Percentiles rank a stretch among this genome's conserved stretches.
These are phyloP conservation scores for Trichogramma dendrolimi DNA, from an alignment of 2,888 invertebrate genomes.

Conservation along the genomic window DNA sequence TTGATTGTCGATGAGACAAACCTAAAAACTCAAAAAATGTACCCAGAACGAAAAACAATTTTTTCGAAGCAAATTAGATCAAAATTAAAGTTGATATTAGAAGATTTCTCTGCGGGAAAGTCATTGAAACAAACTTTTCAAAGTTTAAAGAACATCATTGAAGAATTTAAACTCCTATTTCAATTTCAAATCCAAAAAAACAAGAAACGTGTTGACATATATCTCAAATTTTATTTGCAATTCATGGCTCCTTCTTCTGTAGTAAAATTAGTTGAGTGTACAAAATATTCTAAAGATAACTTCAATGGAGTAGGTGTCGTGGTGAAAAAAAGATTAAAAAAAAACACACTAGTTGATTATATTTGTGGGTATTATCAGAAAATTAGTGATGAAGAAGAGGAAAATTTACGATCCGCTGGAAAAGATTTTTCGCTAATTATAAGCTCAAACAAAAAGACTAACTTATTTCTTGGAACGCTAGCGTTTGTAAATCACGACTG, in stretches of 20 bases:
- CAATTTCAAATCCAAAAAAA: background rate
- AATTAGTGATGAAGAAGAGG: background rate
- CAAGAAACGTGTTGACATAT: background rate
- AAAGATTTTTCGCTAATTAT: too few species aligned
- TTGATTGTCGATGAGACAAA: background rate
- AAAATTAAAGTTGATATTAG: background rate
- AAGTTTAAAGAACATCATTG: background rate
- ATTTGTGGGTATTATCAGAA: background rate
- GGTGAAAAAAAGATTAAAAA: background rate
- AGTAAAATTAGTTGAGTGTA: background rate
- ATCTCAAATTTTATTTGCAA: background rate
- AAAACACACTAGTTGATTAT: background rate
- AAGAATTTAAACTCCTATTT: background rate
- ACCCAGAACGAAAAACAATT: background rate
- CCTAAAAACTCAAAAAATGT: background rate
- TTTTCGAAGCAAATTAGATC: background rate
- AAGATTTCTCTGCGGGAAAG: background rate
- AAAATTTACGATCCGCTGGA: too few species aligned
- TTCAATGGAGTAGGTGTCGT: background rate
- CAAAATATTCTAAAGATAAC: background rate
- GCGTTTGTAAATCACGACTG: too few species aligned
- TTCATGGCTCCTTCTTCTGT: background rate
- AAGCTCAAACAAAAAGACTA: too few species aligned
- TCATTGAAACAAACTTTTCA: background rate
- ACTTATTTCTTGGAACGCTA: too few species aligned